Conservation (phyloP, 2,113 vertebrate genomes). For the Salminus brasiliensis region DNA sequence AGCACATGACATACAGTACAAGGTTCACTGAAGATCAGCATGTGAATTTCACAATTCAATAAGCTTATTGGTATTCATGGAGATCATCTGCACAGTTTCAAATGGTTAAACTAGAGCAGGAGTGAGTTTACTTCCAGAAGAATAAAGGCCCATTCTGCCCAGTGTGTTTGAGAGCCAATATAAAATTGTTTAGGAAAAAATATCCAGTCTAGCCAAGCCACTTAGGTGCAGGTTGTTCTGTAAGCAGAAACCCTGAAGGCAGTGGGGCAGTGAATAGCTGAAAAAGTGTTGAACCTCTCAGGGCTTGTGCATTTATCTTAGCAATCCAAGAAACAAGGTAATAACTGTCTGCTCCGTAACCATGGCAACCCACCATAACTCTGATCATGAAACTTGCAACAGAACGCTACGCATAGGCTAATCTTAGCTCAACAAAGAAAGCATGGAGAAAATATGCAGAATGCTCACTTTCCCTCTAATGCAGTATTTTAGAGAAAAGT, state of each 20-base stretch:
- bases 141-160: background rate
- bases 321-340: constrained; percentile 25
- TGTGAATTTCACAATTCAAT: background rate
- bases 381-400: constrained; percentile 36
- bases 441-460: background rate
- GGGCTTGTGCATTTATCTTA: constrained; percentile 23
- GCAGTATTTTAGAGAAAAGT: background rate
- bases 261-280: constrained; percentile 6
- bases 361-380: constrained; percentile 43
- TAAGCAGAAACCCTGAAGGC: constrained; percentile 18
- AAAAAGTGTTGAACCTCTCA: constrained; percentile 21
- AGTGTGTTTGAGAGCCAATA: background rate
- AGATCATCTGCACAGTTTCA: background rate
- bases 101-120: background rate
- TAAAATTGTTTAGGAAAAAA: background rate
- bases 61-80: background rate
- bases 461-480: constrained; percentile 1
- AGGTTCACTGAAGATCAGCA: background rate
- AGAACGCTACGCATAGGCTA: constrained; percentile 10
- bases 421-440: constrained; percentile 12
- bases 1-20: background rate
- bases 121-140: background rate
- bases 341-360: constrained; percentile 36
- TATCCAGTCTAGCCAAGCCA: background rate
- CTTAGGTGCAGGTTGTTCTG: background rate